These are phyloP conservation scores for Octodonta nipae DNA, from an alignment of 2,888 invertebrate species.

Conservation along the genomic window DNA sequence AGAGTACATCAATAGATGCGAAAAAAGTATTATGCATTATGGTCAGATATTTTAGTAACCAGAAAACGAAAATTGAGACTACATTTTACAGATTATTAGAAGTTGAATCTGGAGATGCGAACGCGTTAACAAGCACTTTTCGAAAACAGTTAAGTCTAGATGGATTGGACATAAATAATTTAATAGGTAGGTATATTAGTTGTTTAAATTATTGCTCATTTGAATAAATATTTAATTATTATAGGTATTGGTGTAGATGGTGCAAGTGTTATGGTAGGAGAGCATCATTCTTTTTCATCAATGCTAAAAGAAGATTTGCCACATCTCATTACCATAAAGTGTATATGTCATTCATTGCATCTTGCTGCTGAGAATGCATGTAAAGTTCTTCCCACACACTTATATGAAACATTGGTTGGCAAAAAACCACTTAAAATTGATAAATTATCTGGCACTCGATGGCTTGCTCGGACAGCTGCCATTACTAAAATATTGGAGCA, in stretches of 20 bases:
- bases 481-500: neutral
- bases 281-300: neutral
- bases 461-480: neutral
- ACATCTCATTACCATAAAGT: no score
- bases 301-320: no score
- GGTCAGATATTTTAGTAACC: neutral
- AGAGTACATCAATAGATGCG: neutral
- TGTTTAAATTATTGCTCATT: no score
- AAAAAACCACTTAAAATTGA: neutral
- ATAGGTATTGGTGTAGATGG: neutral
- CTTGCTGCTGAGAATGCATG: neutral
- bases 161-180: neutral
- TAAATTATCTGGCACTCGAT: neutral
- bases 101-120: neutral
- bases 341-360: neutral
- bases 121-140: neutral
- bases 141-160: neutral
- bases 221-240: no score
- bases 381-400: neutral
- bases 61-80: neutral
- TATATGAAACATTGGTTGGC: neutral
- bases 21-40: neutral
- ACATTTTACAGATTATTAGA: neutral
- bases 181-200: no score
- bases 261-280: constrained; percentile 1